Conservation (phyloP, 1,140 invertebrate genomes). For the Fopius arisanus region DNA sequence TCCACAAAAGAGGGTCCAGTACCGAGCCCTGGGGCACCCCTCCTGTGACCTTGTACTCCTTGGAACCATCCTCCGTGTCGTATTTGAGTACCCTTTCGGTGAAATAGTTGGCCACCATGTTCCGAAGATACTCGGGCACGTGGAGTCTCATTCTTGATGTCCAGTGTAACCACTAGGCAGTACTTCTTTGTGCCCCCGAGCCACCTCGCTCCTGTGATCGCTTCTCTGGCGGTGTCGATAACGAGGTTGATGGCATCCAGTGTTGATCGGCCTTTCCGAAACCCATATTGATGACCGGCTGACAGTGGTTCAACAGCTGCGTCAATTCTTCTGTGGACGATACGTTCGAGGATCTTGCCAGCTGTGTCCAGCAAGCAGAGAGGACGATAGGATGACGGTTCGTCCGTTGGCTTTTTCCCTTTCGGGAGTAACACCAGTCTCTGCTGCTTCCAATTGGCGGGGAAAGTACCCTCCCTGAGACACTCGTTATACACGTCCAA, state of each 20-base stretch:
- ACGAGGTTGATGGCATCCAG: conserved; percentile 39
- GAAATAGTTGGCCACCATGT: conserved; percentile 16
- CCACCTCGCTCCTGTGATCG: neutral
- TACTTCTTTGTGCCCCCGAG: neutral
- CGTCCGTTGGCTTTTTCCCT: neutral
- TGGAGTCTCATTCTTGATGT: conserved; percentile 22
- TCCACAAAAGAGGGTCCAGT: too few relatives aligned
- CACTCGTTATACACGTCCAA: too few relatives aligned
- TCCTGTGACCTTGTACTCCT: neutral
- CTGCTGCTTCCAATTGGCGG: neutral
- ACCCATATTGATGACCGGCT: conserved; percentile 42
- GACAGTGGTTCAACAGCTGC: neutral
- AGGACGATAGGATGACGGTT: too few relatives aligned
- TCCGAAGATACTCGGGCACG: conserved; percentile 17
- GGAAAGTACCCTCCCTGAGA: too few relatives aligned
- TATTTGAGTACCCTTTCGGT: neutral
- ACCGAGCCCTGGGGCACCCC: neutral
- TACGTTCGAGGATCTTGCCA: neutral
- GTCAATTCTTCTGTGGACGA: neutral
- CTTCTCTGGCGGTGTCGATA: neutral
- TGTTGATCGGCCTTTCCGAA: conserved; percentile 36
- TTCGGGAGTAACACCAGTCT: neutral
- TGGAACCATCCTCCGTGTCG: neutral
- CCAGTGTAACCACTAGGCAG: neutral
- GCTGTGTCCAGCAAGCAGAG: too few relatives aligned